These are phyloP conservation scores for Acipenser ruthenus DNA, from an alignment of 2,797 vertebrate species.

Conservation along the genomic window DNA sequence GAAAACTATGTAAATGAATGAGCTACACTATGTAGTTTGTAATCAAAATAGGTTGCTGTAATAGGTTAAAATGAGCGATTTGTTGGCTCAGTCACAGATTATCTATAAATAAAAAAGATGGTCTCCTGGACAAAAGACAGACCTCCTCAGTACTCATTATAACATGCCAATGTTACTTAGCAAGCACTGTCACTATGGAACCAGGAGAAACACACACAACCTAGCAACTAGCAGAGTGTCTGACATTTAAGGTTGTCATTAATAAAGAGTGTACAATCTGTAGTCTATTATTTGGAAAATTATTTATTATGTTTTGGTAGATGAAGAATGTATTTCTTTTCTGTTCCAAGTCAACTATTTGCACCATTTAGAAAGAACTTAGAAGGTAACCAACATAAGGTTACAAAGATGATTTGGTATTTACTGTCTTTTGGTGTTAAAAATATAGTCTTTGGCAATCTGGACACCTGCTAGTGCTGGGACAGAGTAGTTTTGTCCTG, in stretches of 20 bases:
- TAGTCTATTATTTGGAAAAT: too few relatives aligned
- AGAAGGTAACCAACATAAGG: too few relatives aligned
- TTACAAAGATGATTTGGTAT: too few relatives aligned
- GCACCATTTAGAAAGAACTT: too few relatives aligned
- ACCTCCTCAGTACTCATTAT: slow-evolving; percentile 27
- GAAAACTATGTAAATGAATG: too few relatives aligned
- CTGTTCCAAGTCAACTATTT: too few relatives aligned
- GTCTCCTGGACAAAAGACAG: slow-evolving; percentile 20
- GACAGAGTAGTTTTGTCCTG: too few relatives aligned
- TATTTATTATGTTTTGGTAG: too few relatives aligned
- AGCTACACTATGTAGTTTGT: slow-evolving; percentile 5
- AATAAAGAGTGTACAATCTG: background rate
- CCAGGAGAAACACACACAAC: slow-evolving; percentile 15
- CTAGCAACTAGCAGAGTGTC: slow-evolving; percentile 24
- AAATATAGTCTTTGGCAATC: too few relatives aligned
- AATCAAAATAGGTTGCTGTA: slow-evolving; percentile 16
- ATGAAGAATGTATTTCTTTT: too few relatives aligned
- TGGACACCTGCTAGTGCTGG: too few relatives aligned
- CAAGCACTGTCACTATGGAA: slow-evolving; percentile 22
- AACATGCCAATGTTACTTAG: slow-evolving; percentile 13
- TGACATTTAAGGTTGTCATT: background rate
- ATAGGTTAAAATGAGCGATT: slow-evolving; percentile 21
- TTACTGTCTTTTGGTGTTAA: too few relatives aligned
- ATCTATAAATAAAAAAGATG: slow-evolving; percentile 25
- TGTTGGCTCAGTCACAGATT: slow-evolving; percentile 24